phyloP scores from a whole-genome alignment of 1,140 invertebrate species.

The Antheraea pernyi region DNA sequence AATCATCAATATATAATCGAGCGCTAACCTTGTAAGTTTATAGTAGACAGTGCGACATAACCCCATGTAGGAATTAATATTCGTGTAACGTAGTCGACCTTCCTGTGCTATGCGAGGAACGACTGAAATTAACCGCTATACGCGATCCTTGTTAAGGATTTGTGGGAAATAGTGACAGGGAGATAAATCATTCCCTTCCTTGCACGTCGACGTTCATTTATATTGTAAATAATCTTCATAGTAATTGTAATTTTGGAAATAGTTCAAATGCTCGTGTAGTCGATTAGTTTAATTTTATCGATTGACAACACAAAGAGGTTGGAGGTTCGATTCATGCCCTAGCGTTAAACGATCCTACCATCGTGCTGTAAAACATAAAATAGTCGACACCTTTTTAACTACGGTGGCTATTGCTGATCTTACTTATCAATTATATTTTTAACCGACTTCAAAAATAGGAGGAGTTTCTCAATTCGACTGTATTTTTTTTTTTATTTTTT shows the following conservation, averaged over 20 bases:
- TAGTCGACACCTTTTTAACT: too few relatives aligned
- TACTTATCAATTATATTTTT: too few relatives aligned
- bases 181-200: constrained; percentile 12
- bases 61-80: constrained; percentile 11
- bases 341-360: too few relatives aligned
- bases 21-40: background rate
- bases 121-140: constrained; percentile 16
- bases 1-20: too few relatives aligned
- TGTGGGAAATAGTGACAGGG: constrained; percentile 11
- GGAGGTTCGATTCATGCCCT: too few relatives aligned
- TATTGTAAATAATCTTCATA: background rate
- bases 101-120: constrained; percentile 5
- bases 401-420: too few relatives aligned
- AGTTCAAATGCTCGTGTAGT: background rate
- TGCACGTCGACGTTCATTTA: background rate
- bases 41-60: background rate
- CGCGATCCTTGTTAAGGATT: constrained; percentile 14
- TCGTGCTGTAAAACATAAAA: too few relatives aligned
- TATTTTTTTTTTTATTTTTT: too few relatives aligned
- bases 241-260: background rate
- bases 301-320: too few relatives aligned
- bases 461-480: too few relatives aligned
- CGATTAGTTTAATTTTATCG: too few relatives aligned
- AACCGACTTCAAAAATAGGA: too few relatives aligned
- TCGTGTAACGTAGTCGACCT: constrained; percentile 11